Percentiles rank a stretch among this genome's conserved stretches.
Conservation (phyloP, 2,888 invertebrate species). For the Acholoe squamosa region DNA sequence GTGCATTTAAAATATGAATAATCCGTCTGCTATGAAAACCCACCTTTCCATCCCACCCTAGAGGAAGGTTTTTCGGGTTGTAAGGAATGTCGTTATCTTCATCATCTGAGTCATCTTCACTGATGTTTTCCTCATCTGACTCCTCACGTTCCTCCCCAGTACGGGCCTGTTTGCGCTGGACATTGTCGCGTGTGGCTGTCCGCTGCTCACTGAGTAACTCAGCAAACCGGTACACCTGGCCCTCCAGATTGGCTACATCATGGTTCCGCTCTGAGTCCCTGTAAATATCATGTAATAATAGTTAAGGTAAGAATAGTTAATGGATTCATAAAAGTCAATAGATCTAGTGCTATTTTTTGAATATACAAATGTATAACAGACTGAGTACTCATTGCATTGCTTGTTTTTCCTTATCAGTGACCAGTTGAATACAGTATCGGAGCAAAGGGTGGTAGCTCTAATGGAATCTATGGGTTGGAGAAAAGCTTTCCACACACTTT, state of each 20-base stretch:
- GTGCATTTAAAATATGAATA: no score
- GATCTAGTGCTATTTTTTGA: no score
- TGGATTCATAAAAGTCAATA: no score
- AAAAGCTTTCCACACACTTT: no score
- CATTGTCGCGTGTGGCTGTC: slow-evolving; percentile 97
- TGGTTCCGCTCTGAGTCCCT: slow-evolving; percentile 87
- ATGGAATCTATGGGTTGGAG: no score
- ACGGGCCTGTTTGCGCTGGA: slow-evolving; percentile 98
- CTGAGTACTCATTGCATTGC: no score
- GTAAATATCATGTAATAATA: neutral
- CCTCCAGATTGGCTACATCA: slow-evolving; percentile 94
- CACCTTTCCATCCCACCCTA: slow-evolving; percentile 99
- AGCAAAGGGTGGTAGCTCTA: no score
- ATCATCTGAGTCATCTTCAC: slow-evolving; percentile 81
- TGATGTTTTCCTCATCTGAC: slow-evolving; percentile 80
- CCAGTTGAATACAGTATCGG: no score
- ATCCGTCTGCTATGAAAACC: no score
- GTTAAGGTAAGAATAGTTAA: no score
- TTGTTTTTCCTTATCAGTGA: no score
- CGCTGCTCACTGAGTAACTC: slow-evolving; percentile 93
- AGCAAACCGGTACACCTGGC: slow-evolving; percentile 94
- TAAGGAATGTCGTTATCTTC: slow-evolving; percentile 97
- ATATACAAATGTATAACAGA: no score
- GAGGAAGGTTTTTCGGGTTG: slow-evolving; percentile 99
- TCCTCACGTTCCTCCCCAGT: slow-evolving; percentile 89